Base-by-base conservation (phyloP, 2,888 invertebrate genomes). In the Papilio gigon region DNA sequence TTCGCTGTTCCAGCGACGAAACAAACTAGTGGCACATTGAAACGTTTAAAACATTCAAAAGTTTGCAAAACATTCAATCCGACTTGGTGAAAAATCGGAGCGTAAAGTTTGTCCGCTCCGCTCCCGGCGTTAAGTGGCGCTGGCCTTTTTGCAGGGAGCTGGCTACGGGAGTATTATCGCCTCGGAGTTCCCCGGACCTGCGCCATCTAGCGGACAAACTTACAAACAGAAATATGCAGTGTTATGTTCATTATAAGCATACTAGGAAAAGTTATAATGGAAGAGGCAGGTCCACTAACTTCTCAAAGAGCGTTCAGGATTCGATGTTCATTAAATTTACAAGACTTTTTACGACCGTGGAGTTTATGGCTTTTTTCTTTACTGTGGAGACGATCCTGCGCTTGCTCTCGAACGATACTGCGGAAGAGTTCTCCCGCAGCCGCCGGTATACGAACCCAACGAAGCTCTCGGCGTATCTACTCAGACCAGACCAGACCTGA, bases 291-390 rank as follows among this genome's bases (percentile, higher is more conserved):
- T 53, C 27, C n/a, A n/a, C 53, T 27, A 53, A 53, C n/a, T 53
- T 53, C 30, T 5, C 6, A 27, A 53, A 53, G 53, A 53, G 53
- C 25, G 3, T 50, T 50, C 50, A 14, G 11, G 25, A 50, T 5
- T 50, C 47, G 22, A 50, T n/a, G 53, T 53, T 53, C 53, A 53
- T 53, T 53, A 53, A 53, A 8, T 53, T 53, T 53, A 53, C 53
- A 53, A 27, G 53, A 53, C n/a, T 53, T 53, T 50, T 53, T 53
- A 30, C 27, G 53, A 53, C 27, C 14, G n/a, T 53, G 27, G 1
- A 53, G n/a, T 53, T 53, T 53, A n/a, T 27, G n/a, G 27, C 11
- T 0, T 27, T 25, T n/a, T 53, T 53, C 8, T 12, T 27, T 53
- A 27, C n/a, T 8, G n/a, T 8, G 30, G 27, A 53, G 30, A 30